These are phyloP conservation scores for Diadegma fenestrale DNA, from an alignment of 2,888 invertebrate genomes.

Conservation along the genomic window DNA sequence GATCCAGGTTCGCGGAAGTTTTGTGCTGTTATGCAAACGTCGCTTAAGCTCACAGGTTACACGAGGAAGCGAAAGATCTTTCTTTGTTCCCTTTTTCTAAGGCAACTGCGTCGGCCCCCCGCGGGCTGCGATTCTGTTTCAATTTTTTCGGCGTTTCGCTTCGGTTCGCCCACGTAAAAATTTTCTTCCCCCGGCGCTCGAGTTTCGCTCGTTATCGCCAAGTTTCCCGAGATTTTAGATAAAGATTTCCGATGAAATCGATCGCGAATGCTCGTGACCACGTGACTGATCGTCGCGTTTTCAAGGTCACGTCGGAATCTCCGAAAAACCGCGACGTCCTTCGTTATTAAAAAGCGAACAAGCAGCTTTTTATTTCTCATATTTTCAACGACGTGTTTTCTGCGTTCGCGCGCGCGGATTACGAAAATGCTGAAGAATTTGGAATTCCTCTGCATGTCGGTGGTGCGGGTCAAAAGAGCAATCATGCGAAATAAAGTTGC, in stretches of 20 bases:
- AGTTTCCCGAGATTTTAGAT: no score
- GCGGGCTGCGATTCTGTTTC: constrained; percentile 29
- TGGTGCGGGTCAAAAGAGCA: neutral
- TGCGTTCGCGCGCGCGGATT: constrained; percentile 20
- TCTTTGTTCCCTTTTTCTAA: constrained; percentile 16
- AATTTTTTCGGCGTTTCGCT: constrained; percentile 19
- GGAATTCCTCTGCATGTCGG: constrained; percentile 5
- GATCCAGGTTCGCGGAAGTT: constrained; percentile 54
- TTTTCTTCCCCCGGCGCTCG: constrained; percentile 3
- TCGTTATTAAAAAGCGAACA: neutral
- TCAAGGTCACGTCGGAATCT: neutral
- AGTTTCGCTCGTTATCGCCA: neutral
- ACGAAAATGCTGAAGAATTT: constrained; percentile 8
- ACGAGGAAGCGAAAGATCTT: constrained; percentile 34
- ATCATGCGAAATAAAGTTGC: constrained; percentile 40
- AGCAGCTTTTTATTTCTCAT: neutral
- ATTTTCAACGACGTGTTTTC: neutral
- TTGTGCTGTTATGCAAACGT: constrained; percentile 48
- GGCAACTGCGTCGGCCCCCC: constrained; percentile 32
- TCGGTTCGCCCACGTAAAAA: neutral
- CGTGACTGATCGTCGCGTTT: neutral
- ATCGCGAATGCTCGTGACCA: neutral
- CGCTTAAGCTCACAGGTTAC: constrained; percentile 47
- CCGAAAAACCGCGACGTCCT: neutral
- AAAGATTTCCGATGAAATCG: neutral